phyloP scores from a whole-genome alignment of 1,140 invertebrate species.

The honey bee (Apis mellifera) region DNA sequence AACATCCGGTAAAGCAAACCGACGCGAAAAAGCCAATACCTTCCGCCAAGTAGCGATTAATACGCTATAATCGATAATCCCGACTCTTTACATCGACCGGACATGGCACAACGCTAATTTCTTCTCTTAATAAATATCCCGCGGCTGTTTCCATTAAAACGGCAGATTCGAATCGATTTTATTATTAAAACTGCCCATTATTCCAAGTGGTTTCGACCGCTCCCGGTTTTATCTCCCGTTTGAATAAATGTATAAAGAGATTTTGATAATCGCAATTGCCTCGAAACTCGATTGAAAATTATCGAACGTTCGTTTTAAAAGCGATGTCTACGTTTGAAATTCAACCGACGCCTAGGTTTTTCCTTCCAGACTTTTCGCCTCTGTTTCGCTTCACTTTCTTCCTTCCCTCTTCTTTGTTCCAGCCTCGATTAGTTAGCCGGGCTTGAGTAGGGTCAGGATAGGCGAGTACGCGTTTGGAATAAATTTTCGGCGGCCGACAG shows the following conservation, averaged over 20 bases:
- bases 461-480: constrained; percentile 51
- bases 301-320: too few relatives aligned
- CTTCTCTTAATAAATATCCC: neutral
- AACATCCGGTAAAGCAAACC: neutral
- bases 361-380: neutral
- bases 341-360: neutral
- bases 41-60: neutral
- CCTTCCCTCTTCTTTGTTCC: constrained; percentile 27
- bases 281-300: too few relatives aligned
- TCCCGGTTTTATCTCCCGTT: neutral
- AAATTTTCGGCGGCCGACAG: constrained; percentile 45
- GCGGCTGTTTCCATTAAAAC: neutral
- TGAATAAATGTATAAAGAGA: neutral
- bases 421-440: constrained; percentile 52
- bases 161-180: neutral
- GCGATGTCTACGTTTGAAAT: neutral
- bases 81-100: neutral
- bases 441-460: constrained; percentile 58
- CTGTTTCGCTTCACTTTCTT: neutral
- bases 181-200: neutral
- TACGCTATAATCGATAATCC: neutral
- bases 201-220: neutral
- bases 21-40: neutral
- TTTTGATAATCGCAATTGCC: neutral
- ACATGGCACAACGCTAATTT: neutral